phyloP scores from a whole-genome alignment of 2,888 invertebrate species.

The Baronia brevicornis region DNA sequence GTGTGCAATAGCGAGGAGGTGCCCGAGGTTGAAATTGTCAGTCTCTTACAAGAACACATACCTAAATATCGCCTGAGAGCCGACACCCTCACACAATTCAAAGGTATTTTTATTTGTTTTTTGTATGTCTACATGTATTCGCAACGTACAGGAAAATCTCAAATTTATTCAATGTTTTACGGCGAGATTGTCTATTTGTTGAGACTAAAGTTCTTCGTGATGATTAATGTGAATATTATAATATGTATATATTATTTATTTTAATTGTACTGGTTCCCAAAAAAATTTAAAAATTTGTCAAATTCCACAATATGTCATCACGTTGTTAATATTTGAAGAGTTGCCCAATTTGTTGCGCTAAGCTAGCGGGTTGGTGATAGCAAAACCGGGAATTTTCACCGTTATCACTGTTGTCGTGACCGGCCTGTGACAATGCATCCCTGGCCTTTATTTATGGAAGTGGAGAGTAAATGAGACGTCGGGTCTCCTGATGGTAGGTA shows the following conservation, averaged over 20 bases:
- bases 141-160: background rate
- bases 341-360: too few relatives aligned
- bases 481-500: too few relatives aligned
- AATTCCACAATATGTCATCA: slow-evolving; percentile 2
- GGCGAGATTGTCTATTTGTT: too few relatives aligned
- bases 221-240: too few relatives aligned
- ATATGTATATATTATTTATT: slow-evolving; percentile 2
- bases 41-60: slow-evolving; percentile 94
- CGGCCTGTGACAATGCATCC: too few relatives aligned
- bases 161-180: slow-evolving; percentile 2
- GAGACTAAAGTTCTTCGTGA: too few relatives aligned
- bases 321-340: slow-evolving; percentile 2
- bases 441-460: too few relatives aligned
- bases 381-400: too few relatives aligned
- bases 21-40: slow-evolving; percentile 97
- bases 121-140: background rate
- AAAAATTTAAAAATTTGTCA: slow-evolving; percentile 1
- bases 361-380: too few relatives aligned
- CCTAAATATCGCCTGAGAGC: slow-evolving; percentile 95
- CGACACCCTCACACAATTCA: slow-evolving; percentile 94
- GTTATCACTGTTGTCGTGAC: too few relatives aligned
- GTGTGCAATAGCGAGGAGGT: slow-evolving; percentile 94
- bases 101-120: slow-evolving; percentile 75
- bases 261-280: slow-evolving; percentile 2
- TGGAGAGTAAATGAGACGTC: too few relatives aligned